Conservation (phyloP, 92 coral and sea anemone genomes). For the Umimayanthus chanpuru region DNA sequence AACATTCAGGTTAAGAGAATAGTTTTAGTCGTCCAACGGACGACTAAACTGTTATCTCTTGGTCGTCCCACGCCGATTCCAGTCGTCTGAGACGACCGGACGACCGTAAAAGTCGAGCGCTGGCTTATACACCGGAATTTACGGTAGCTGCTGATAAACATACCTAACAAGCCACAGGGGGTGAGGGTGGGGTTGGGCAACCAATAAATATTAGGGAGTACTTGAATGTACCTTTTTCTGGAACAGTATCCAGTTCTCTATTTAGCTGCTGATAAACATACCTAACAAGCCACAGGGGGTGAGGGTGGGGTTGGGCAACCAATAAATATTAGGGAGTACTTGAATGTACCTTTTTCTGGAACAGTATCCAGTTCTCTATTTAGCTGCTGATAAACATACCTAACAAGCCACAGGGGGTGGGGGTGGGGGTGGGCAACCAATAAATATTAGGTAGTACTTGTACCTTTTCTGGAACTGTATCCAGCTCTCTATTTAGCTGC, state of each 20-base stretch:
- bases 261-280: slow-evolving; percentile 61
- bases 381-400: slow-evolving; percentile 65
- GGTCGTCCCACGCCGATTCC: too few relatives aligned
- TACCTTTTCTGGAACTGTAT: slow-evolving; percentile 38
- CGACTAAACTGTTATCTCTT: too few relatives aligned
- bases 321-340: background rate
- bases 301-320: too few relatives aligned
- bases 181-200: too few relatives aligned
- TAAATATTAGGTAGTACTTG: background rate
- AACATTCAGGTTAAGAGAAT: too few relatives aligned
- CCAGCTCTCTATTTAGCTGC: slow-evolving; percentile 41
- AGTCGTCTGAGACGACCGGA: too few relatives aligned
- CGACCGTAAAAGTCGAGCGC: too few relatives aligned
- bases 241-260: slow-evolving; percentile 35
- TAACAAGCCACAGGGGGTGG: slow-evolving; percentile 32
- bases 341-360: slow-evolving; percentile 37
- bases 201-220: background rate
- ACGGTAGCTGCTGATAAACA: slow-evolving; percentile 56
- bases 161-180: slow-evolving; percentile 56
- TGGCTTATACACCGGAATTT: too few relatives aligned
- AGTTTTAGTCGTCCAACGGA: too few relatives aligned
- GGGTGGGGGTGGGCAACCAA: too few relatives aligned
- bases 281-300: slow-evolving; percentile 49
- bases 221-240: slow-evolving; percentile 33
- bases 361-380: slow-evolving; percentile 40